Conservation (phyloP, 2,888 invertebrate genomes). For the Ophonus ardosiacus region DNA sequence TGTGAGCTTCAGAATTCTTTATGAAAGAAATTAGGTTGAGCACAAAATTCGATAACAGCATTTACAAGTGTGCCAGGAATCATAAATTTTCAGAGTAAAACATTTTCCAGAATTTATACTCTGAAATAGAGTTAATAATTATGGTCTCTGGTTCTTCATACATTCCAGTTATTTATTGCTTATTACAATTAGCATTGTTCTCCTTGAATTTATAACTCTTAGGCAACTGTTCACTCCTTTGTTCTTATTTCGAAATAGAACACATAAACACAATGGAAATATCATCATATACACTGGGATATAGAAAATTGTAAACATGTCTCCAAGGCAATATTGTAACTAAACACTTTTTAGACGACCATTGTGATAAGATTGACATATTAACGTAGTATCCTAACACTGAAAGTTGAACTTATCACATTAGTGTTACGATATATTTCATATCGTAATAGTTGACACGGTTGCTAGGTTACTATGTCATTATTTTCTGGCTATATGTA, state of each 20-base stretch:
- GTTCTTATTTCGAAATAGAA: background rate
- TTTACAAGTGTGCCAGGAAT: background rate
- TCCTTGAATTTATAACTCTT: background rate
- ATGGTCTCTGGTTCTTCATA: background rate
- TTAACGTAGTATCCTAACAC: too few species aligned
- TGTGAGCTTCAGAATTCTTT: conserved; percentile 13
- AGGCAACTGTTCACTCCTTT: background rate
- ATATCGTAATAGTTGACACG: too few species aligned
- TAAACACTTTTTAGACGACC: too few species aligned
- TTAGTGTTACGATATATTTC: too few species aligned
- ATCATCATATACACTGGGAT: too few species aligned
- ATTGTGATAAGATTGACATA: too few species aligned
- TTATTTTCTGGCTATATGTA: too few species aligned
- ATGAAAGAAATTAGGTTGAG: conserved; percentile 12
- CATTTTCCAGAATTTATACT: background rate
- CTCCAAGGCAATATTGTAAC: too few species aligned
- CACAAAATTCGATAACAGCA: background rate
- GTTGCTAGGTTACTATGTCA: too few species aligned
- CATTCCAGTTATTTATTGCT: background rate
- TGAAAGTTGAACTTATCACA: too few species aligned
- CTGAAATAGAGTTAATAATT: conserved; percentile 1
- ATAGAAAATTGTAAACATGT: too few species aligned
- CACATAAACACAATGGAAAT: background rate
- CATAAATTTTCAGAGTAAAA: background rate
- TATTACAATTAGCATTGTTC: background rate